These are phyloP conservation scores for Teleogryllus occipitalis DNA, from an alignment of 1,140 invertebrate genomes.

Conservation along the genomic window DNA sequence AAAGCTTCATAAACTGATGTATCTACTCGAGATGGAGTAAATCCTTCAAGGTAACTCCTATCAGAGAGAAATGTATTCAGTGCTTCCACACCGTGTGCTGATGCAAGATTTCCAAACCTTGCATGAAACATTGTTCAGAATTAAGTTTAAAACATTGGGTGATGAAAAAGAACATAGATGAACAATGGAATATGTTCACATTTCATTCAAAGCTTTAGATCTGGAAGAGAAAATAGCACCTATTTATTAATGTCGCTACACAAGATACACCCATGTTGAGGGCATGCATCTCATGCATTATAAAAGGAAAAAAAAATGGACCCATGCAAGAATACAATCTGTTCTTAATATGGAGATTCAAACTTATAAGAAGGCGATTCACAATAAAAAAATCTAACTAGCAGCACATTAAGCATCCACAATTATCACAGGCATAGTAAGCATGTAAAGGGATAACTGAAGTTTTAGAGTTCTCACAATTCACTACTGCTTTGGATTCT, in stretches of 20 bases:
- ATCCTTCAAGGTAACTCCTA: conserved; percentile 27
- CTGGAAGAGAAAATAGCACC: not conserved
- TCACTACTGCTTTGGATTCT: too few relatives aligned
- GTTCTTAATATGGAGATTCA: not conserved
- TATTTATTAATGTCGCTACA: not conserved
- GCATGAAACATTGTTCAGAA: conserved; percentile 2
- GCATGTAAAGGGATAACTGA: not conserved
- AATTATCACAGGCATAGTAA: not conserved
- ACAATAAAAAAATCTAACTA: too few relatives aligned
- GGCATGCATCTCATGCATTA: not conserved
- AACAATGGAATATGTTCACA: not conserved
- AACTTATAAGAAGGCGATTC: not conserved
- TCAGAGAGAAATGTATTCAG: conserved; percentile 24
- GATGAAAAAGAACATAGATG: not conserved
- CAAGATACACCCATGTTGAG: not conserved
- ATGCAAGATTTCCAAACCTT: conserved; percentile 19
- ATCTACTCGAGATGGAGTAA: conserved; percentile 25
- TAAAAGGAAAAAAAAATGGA: not conserved
- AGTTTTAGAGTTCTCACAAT: too few relatives aligned
- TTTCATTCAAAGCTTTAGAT: not conserved
- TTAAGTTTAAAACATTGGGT: not conserved
- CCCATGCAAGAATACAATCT: not conserved
- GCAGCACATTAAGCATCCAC: too few relatives aligned
- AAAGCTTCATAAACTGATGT: conserved; percentile 22
- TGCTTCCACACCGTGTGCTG: conserved; percentile 16